Percentiles rank a stretch among this genome's conserved stretches.
Evolutionary conservation across 1,140 invertebrate species (phyloP).

Genomic region (Camponotus vicinus): DNA sequence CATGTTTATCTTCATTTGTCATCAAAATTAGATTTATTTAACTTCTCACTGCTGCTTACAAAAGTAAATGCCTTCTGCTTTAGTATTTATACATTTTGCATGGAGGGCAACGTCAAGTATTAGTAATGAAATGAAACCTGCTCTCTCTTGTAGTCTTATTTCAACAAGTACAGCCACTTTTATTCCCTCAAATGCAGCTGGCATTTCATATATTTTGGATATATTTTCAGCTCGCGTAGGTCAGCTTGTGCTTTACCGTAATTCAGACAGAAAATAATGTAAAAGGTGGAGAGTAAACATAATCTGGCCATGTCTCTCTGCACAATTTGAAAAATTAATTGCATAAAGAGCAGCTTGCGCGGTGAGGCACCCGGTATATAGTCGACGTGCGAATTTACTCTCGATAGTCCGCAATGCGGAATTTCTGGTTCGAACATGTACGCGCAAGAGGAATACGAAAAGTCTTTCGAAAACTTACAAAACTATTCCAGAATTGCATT

Average conservation of each 20-base stretch:
- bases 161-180: slow-evolving; percentile 29
- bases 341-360: slow-evolving; percentile 59
- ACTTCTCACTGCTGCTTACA: slow-evolving; percentile 28
- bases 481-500: slow-evolving; percentile 52
- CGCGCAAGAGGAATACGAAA: slow-evolving; percentile 77
- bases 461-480: slow-evolving; percentile 62
- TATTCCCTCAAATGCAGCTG: slow-evolving; percentile 24
- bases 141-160: slow-evolving; percentile 18
- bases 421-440: slow-evolving; percentile 80
- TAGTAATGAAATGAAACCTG: neutral
- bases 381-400: slow-evolving; percentile 81
- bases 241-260: slow-evolving; percentile 6
- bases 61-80: neutral
- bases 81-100: slow-evolving; percentile 46
- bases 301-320: slow-evolving; percentile 31
- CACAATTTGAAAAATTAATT: slow-evolving; percentile 81
- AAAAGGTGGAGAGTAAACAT: neutral
- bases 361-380: slow-evolving; percentile 76
- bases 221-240: slow-evolving; percentile 14
- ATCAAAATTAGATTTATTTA: slow-evolving; percentile 23
- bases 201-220: slow-evolving; percentile 44
- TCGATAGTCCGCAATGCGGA: slow-evolving; percentile 85
- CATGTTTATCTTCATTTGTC: slow-evolving; percentile 41
- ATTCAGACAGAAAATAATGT: slow-evolving; percentile 32
- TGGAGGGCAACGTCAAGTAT: neutral